Conservation (phyloP, 2,888 invertebrate genomes). For the Octonoba sinensis region DNA sequence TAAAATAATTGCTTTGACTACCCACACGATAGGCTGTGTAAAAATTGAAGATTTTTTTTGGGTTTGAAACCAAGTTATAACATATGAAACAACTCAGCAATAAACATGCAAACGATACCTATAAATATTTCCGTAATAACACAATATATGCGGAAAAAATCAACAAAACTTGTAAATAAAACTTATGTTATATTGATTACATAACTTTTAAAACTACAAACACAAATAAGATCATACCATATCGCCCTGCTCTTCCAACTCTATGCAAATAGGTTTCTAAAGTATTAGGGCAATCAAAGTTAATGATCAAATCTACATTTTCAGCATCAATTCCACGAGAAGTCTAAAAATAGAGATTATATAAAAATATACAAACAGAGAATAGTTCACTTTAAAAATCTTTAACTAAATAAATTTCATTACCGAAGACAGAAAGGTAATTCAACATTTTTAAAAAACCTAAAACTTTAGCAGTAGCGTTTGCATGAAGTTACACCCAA, state of each 20-base stretch:
- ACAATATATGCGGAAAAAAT: too few species aligned
- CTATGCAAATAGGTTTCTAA: slow-evolving; percentile 91
- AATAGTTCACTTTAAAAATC: not conserved
- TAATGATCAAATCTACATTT: slow-evolving; percentile 92
- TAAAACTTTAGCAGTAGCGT: not conserved
- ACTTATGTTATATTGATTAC: too few species aligned
- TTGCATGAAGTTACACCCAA: too few species aligned
- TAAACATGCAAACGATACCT: too few species aligned
- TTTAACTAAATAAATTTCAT: not conserved
- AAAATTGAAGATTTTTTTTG: too few species aligned
- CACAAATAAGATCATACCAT: slow-evolving; percentile 75
- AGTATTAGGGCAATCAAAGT: slow-evolving; percentile 87
- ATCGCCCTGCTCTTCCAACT: slow-evolving; percentile 95
- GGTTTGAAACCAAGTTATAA: too few species aligned
- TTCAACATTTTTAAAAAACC: not conserved
- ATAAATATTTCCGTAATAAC: too few species aligned
- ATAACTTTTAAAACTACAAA: too few species aligned
- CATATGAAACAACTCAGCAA: too few species aligned
- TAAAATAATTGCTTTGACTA: too few species aligned
- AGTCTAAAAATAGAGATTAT: slow-evolving; percentile 73
- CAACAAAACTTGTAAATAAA: too few species aligned
- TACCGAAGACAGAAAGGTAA: not conserved
- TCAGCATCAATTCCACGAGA: slow-evolving; percentile 95
- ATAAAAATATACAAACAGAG: not conserved
- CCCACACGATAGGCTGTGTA: too few species aligned